Conservation (phyloP, 2,888 invertebrate genomes). For the Pseudolycoriella hygida region DNA sequence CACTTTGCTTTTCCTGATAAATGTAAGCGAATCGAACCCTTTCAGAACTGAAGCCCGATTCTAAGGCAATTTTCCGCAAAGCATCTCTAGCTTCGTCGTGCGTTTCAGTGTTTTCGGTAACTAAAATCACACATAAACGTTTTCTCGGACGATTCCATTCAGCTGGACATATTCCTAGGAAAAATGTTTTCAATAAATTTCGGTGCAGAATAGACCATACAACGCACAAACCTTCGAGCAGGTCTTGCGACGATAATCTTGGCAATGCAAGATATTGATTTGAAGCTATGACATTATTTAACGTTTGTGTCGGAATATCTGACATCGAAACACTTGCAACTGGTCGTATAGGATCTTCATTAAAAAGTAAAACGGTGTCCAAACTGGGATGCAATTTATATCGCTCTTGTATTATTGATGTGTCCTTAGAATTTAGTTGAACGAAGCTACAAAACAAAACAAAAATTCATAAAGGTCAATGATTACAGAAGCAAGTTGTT, state of each 20-base stretch:
- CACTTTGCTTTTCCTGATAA: constrained; percentile 54
- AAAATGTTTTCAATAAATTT: background rate
- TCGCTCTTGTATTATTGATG: constrained; percentile 41
- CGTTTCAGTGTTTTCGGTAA: constrained; percentile 42
- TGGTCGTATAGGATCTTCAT: constrained; percentile 65
- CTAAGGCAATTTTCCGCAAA: constrained; percentile 51
- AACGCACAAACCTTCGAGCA: constrained; percentile 29
- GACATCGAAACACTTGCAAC: constrained; percentile 77
- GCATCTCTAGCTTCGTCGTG: constrained; percentile 36
- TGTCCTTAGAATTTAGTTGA: constrained; percentile 40
- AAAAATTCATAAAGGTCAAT: constrained; percentile 1
- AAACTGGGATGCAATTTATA: constrained; percentile 56
- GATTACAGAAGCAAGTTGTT: no score
- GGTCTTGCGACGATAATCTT: constrained; percentile 77
- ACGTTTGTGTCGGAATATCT: constrained; percentile 72
- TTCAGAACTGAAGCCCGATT: constrained; percentile 43
- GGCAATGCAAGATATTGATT: constrained; percentile 82
- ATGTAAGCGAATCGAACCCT: constrained; percentile 78
- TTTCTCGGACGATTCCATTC: constrained; percentile 65
- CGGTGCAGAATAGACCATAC: background rate
- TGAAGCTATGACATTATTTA: constrained; percentile 73
- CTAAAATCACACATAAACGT: constrained; percentile 59
- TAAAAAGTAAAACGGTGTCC: constrained; percentile 74
- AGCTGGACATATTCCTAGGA: constrained; percentile 55
- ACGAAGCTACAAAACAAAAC: constrained; percentile 49